Evolutionary conservation across 1,140 invertebrate species (phyloP).

Genomic region (Tenebrio molitor): DNA sequence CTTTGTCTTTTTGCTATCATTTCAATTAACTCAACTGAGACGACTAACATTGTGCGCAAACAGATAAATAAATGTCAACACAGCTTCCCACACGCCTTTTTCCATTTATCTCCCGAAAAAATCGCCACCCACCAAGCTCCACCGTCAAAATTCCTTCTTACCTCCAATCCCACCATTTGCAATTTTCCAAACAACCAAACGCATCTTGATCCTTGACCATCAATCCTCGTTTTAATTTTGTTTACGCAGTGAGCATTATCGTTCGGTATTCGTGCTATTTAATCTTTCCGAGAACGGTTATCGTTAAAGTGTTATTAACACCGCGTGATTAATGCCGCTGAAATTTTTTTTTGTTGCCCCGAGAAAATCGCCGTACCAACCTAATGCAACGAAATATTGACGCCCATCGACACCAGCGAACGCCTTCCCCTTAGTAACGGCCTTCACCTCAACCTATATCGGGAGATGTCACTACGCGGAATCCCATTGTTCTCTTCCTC

Average conservation of each 20-base stretch:
- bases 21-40: too few relatives aligned
- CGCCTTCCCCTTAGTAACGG: not conserved
- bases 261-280: not conserved
- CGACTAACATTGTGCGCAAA: too few relatives aligned
- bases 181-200: too few relatives aligned
- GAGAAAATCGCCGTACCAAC: not conserved
- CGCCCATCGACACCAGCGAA: conserved; percentile 1
- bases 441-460: conserved; percentile 23
- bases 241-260: not conserved
- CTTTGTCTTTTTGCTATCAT: too few relatives aligned
- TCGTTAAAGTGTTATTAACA: conserved; percentile 8
- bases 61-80: too few relatives aligned
- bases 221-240: not conserved
- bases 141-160: too few relatives aligned
- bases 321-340: not conserved
- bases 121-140: too few relatives aligned
- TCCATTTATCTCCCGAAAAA: too few relatives aligned
- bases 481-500: conserved; percentile 5
- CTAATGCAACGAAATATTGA: not conserved
- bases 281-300: conserved; percentile 7
- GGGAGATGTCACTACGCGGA: conserved; percentile 7
- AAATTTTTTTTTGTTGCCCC: not conserved
- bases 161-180: too few relatives aligned
- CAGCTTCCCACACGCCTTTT: too few relatives aligned
- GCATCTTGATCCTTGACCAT: too few relatives aligned